phyloP scores from a whole-genome alignment of 2,797 vertebrate species.

The Balearica regulorum region DNA sequence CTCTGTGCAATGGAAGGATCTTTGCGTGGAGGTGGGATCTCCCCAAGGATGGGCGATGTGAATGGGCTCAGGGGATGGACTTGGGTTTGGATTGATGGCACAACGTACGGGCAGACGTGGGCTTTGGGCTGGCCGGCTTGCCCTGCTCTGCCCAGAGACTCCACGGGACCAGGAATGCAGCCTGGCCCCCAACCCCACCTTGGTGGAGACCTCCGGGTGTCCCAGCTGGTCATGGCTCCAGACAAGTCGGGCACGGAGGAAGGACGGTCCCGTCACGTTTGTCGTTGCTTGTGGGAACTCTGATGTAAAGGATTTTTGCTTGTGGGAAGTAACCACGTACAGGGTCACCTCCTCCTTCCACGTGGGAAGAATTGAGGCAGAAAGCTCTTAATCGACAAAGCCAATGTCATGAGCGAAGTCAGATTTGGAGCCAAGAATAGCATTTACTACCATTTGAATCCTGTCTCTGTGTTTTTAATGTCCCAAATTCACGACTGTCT shows the following conservation, averaged over 20 bases:
- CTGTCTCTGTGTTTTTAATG: not conserved
- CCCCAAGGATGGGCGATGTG: not conserved
- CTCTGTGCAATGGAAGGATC: not conserved
- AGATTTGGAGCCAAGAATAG: not conserved
- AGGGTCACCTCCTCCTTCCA: not conserved
- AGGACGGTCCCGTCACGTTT: fast-evolving
- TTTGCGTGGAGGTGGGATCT: fast-evolving
- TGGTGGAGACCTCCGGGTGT: fast-evolving
- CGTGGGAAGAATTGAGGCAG: not conserved
- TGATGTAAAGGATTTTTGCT: not conserved
- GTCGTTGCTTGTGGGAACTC: not conserved
- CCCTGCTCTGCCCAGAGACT: not conserved
- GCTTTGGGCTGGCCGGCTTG: not conserved
- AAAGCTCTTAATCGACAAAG: not conserved
- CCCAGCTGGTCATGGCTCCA: fast-evolving
- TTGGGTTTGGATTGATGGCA: not conserved
- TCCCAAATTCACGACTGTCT: not conserved
- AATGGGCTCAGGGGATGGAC: not conserved
- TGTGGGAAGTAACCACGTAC: not conserved
- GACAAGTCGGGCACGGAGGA: fast-evolving
- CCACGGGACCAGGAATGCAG: not conserved
- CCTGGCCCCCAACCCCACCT: not conserved
- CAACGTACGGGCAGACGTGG: fast-evolving
- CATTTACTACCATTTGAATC: not conserved
- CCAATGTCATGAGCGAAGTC: not conserved